phyloP scores from a whole-genome alignment of 2,888 invertebrate genomes.

The Drosophila nigricruria region DNA sequence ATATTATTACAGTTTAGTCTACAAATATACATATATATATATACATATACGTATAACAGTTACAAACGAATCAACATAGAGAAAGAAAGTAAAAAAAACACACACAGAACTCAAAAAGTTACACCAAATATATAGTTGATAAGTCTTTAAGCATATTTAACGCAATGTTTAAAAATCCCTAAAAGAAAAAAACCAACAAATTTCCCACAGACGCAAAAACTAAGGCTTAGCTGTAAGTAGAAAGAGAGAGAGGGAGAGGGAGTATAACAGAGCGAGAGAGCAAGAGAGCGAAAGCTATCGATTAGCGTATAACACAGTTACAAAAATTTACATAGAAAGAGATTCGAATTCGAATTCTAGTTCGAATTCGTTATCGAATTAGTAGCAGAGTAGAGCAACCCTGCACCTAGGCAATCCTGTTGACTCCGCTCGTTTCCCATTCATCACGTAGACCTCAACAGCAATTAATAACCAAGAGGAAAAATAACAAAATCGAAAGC shows the following conservation, averaged over 20 bases:
- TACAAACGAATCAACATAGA: constrained; percentile 37
- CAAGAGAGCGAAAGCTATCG: constrained; percentile 37
- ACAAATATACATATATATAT: constrained; percentile 14
- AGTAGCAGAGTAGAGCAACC: constrained; percentile 53
- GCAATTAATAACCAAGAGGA: constrained; percentile 51
- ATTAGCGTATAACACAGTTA: constrained; percentile 45
- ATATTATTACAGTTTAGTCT: constrained; percentile 52
- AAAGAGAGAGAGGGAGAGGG: constrained; percentile 18
- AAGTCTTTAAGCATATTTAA: constrained; percentile 79
- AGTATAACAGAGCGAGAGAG: constrained; percentile 1
- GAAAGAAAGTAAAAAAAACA: constrained; percentile 11
- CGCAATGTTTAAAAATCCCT: constrained; percentile 47
- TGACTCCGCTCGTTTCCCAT: constrained; percentile 29
- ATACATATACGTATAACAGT: constrained; percentile 55
- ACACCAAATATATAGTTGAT: constrained; percentile 83
- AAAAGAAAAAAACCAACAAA: neutral
- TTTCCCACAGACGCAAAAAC: constrained; percentile 32
- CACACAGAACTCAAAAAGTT: constrained; percentile 83
- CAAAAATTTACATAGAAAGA: constrained; percentile 16
- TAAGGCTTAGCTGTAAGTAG: constrained; percentile 52
- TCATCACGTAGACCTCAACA: constrained; percentile 56
- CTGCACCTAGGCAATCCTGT: constrained; percentile 14
- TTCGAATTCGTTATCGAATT: neutral
- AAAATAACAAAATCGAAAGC: constrained; percentile 12
- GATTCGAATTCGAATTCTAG: neutral